Percentiles rank a stretch among this genome's conserved stretches.
These are phyloP conservation scores for Betta splendens DNA, from an alignment of 2,797 vertebrate species.

Conservation along the genomic window DNA sequence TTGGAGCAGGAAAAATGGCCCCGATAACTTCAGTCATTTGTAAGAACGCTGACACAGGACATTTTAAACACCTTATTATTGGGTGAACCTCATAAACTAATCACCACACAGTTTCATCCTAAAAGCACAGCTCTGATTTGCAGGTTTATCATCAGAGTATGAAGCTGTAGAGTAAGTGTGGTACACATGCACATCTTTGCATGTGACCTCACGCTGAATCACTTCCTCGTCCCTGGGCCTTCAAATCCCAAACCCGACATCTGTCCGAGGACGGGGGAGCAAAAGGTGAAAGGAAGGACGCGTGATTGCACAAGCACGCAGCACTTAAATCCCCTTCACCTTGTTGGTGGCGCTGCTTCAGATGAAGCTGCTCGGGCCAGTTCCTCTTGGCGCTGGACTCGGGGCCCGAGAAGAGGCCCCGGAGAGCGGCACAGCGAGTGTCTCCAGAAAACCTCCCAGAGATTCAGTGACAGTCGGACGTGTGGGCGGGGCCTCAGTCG, in stretches of 20 bases:
- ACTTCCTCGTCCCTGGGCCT: constrained; percentile 27
- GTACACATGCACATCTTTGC: constrained; percentile 31
- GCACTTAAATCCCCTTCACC: constrained; percentile 50
- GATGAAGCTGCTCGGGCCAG: constrained; percentile 41
- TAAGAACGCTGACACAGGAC: constrained; percentile 25
- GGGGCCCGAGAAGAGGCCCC: constrained; percentile 32
- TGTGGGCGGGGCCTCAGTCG: constrained; percentile 44
- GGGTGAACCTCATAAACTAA: constrained; percentile 7
- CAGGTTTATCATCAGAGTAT: too few relatives aligned
- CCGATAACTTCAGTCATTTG: constrained; percentile 28
- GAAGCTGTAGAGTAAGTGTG: too few relatives aligned
- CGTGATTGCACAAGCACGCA: constrained; percentile 54
- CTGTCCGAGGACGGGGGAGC: constrained; percentile 40
- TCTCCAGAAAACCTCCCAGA: constrained; percentile 58
- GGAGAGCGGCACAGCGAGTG: constrained; percentile 52
- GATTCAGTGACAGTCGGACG: constrained; percentile 51
- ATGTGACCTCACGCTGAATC: constrained; percentile 37
- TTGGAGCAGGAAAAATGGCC: constrained; percentile 41
- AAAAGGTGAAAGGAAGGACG: constrained; percentile 42
- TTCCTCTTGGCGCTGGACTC: constrained; percentile 35
- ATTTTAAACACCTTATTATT: constrained; percentile 11
- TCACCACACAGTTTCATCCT: background rate
- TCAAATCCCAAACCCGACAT: constrained; percentile 53
- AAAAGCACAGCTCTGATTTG: too few relatives aligned
- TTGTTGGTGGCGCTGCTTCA: constrained; percentile 58